Base-by-base conservation (phyloP, 2,797 vertebrate genomes). In the Sebastes hubbsi region DNA sequence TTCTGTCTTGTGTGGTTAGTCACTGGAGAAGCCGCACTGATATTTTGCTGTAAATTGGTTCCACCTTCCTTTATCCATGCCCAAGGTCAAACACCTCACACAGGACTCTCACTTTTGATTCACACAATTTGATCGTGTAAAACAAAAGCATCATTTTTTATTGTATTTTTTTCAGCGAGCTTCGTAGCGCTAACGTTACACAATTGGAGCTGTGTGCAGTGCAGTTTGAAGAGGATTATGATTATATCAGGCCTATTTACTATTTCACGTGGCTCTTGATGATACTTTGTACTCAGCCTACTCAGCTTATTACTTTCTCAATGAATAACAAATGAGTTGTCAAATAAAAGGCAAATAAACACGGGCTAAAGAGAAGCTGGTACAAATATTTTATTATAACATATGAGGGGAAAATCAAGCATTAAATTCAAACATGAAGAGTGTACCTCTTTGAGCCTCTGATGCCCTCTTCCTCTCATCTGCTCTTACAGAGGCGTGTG, bases 1-100 rank as follows among this genome's bases (percentile, higher is more conserved):
- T 96, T 96, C 96, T 96, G 94, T 96, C 96, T 95, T 90, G 94
- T 94, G 95, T 95, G 96, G 96, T 97, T 97, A 96, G 96, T 97
- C 96, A 96, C 96, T 97, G 94, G 4, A 20, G 20, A 93, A 94
- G 92, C 94, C 32, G 13, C 9, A 8, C 42, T 8, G 18, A 38
- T 12, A 12, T 62, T 76, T 71, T 46, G 29, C 70, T 78, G 32
- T 27, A 38, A 67, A 22, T 67, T 34, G 59, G 32, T 54, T 66
- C 49, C 65, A 65, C 54, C 62, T 66, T 73, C 67, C 72, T 64
- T 72, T 36, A 32, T 61, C 58, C 27, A 7, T 49, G 30, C 62
- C 78, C 68, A 68, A 81, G 82, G 85, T 88, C 80, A 85, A 86
- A 88, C 82, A 78, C 82, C 89, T 74, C 62, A 68, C 55, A n/a